These are phyloP conservation scores for Phoxinus phoxinus DNA, from an alignment of 2,113 vertebrate species.

Conservation along the genomic window DNA sequence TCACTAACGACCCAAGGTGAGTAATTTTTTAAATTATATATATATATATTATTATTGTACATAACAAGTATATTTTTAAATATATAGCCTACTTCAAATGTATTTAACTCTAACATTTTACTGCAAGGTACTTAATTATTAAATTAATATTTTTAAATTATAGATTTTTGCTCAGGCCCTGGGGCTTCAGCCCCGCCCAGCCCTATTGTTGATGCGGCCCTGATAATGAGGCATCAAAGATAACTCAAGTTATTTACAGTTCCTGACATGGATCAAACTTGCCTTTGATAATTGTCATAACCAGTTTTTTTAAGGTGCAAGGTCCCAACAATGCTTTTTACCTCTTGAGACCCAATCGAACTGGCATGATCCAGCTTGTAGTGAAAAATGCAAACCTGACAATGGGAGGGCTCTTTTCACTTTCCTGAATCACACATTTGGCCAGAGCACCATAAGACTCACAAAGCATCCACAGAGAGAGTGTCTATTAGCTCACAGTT, in stretches of 20 bases:
- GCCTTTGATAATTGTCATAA: neutral
- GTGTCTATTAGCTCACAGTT: neutral
- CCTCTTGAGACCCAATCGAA: neutral
- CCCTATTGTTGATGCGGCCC: no score
- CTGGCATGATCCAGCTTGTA: slow-evolving; percentile 18
- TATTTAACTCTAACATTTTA: no score
- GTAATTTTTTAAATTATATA: no score
- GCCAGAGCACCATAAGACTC: neutral
- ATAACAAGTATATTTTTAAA: no score
- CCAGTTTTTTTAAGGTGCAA: neutral
- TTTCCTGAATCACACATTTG: slow-evolving; percentile 23
- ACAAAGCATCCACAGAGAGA: neutral
- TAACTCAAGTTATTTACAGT: neutral
- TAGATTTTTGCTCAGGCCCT: no score
- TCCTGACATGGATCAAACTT: neutral
- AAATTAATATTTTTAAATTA: no score
- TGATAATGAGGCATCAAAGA: neutral
- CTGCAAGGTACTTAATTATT: no score
- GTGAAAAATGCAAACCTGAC: neutral
- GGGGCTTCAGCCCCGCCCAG: no score
- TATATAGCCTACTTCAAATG: no score
- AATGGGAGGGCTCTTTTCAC: slow-evolving; percentile 10
- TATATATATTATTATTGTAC: no score
- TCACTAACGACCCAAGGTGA: no score
- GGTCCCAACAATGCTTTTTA: neutral